These are phyloP conservation scores for Spisula subtruncata DNA, from an alignment of 2,888 invertebrate species.

Conservation along the genomic window DNA sequence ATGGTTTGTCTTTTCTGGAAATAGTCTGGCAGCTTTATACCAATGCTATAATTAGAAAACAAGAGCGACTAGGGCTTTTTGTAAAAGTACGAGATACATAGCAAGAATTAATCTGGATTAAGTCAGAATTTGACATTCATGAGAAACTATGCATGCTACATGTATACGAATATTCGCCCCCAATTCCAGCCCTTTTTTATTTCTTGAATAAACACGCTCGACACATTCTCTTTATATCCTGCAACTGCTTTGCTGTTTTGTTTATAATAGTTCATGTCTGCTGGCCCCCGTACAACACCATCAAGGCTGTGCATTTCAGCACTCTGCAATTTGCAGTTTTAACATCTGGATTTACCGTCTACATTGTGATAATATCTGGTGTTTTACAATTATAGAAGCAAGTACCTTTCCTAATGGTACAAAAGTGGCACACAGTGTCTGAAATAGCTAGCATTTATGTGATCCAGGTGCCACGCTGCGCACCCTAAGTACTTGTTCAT, in stretches of 20 bases:
- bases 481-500: background rate
- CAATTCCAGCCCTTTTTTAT: background rate
- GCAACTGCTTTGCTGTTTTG: background rate
- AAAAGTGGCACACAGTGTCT: background rate
- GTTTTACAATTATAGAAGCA: background rate
- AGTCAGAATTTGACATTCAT: slow-evolving; percentile 18
- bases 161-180: background rate
- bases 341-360: background rate
- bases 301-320: background rate
- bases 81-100: background rate
- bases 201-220: background rate
- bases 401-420: background rate
- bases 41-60: too few species aligned
- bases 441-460: background rate
- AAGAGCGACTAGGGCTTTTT: too few species aligned
- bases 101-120: background rate
- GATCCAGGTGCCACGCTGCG: background rate
- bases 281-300: background rate
- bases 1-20: too few species aligned
- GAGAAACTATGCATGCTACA: background rate
- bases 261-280: background rate
- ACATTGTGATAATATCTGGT: background rate
- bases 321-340: background rate
- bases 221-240: background rate
- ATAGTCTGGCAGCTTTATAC: too few species aligned